Evolutionary conservation across 92 coral and sea anemone genomes (phyloP), one percentile per base, ranked within the genome.

Genomic region (Epizoanthus fatuus): DNA sequence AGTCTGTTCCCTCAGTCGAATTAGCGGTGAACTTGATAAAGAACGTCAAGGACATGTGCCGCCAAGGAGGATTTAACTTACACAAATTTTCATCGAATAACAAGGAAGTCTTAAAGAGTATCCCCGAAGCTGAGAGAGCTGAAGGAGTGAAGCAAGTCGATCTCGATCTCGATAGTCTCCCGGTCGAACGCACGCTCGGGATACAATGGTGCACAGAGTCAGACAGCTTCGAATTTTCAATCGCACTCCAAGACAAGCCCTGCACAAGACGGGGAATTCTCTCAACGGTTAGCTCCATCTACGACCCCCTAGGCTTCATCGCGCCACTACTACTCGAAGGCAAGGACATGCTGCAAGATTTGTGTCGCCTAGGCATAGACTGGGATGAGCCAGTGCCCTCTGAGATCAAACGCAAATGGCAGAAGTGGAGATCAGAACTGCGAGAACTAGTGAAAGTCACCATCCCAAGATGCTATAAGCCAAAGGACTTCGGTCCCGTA

Each of bases 311-410:
- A 5, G 94, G 94, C 9, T 91, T 91, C 57, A 89, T 87, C 1
- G 91, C 91, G 2, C 94, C 91, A 42, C 81, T 91, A 22, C 53
- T 91, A 47, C 65, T 91, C 25, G 84, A 91, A 69, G 91, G 94
- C 73, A 91, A 91, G 85, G 35, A 77, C 7, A 82, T 91, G 42
- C 86, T 91, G 5, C 94, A 91, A 54, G 94, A 87, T 19, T 49
- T 91, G 12, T 91, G 94, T 68, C 75, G 86, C 16, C 62, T 54
- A 20, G 71, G 76, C 86, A 51, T 87, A 2, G 91, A 67, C 22
- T 91, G 94, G 91, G 94, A 91, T 47, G 94, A 87, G 35, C 83
- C 93, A 29, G 74, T 91, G 22, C 91, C 89, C 15, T 69, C 87
- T 7, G 89, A 76, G 5, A 66, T 54, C 14, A 81, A 81, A 71